Evolutionary conservation across 1,140 invertebrate genomes (phyloP).

Genomic region (Nasonia giraulti): DNA sequence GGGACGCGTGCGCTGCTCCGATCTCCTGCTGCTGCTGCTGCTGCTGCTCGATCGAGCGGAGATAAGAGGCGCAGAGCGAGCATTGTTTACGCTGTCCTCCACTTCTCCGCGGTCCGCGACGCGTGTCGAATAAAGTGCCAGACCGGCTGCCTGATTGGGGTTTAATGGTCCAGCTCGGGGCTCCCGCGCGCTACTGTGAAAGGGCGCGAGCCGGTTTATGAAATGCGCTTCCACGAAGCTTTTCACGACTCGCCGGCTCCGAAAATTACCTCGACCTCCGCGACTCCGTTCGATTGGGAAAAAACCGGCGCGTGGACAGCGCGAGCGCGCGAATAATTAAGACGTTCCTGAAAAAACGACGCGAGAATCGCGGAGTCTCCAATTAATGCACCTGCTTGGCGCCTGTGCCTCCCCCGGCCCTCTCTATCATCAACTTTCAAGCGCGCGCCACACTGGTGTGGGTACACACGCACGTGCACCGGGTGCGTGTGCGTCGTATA

Average conservation of each 20-base stretch:
- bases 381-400: conserved; percentile 19
- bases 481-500: background rate
- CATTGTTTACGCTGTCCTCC: conserved; percentile 11
- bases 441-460: background rate
- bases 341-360: conserved; percentile 9
- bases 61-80: background rate
- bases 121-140: background rate
- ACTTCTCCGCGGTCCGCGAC: background rate
- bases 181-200: background rate
- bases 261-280: background rate
- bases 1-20: background rate
- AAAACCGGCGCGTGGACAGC: background rate
- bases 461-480: no score
- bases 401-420: background rate
- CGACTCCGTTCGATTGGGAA: background rate
- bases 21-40: background rate
- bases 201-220: background rate
- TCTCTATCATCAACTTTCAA: background rate
- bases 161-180: background rate
- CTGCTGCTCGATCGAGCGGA: conserved; percentile 11
- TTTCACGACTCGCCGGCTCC: background rate
- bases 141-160: conserved; percentile 1
- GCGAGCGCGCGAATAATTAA: conserved; percentile 31
- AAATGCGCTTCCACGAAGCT: background rate
- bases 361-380: conserved; percentile 3